phyloP scores from a whole-genome alignment of 2,797 vertebrate genomes.

The Naso thynnoides region DNA sequence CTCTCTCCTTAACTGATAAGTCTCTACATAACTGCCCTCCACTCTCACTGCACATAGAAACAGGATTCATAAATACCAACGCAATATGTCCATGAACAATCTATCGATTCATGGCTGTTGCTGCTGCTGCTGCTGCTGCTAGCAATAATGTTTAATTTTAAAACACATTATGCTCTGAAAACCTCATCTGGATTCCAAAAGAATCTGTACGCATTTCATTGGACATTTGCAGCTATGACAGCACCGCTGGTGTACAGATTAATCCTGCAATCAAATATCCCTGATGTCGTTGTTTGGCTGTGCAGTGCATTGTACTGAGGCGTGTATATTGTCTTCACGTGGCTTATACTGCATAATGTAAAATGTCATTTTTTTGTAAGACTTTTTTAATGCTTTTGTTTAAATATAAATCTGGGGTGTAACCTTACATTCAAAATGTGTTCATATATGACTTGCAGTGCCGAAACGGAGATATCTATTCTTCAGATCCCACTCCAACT shows the following conservation, averaged over 20 bases:
- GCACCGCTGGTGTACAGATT: not conserved
- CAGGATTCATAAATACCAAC: slow-evolving; percentile 4
- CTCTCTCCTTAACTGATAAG: slow-evolving; percentile 36
- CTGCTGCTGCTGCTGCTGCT: not conserved
- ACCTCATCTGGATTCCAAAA: not conserved
- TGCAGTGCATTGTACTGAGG: not conserved
- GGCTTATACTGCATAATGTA: not conserved
- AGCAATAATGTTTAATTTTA: slow-evolving; percentile 5
- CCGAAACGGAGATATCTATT: slow-evolving; percentile 72
- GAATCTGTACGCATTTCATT: not conserved
- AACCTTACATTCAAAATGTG: slow-evolving; percentile 42
- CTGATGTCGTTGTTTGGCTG: not conserved
- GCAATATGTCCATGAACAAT: not conserved
- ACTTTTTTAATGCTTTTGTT: slow-evolving; percentile 4
- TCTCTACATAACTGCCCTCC: slow-evolving; percentile 24
- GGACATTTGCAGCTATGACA: not conserved
- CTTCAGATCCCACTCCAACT: slow-evolving; percentile 84
- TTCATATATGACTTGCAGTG: slow-evolving; percentile 56
- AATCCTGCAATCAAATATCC: slow-evolving; percentile 29
- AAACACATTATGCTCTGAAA: not conserved
- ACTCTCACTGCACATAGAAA: slow-evolving; percentile 22
- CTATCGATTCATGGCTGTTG: not conserved
- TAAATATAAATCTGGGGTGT: not conserved
- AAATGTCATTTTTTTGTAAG: not conserved
- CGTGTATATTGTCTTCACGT: not conserved